Percentiles rank a stretch among this genome's conserved stretches.
These are phyloP conservation scores for Trematomus bernacchii DNA, from an alignment of 2,797 vertebrate species.

Conservation along the genomic window DNA sequence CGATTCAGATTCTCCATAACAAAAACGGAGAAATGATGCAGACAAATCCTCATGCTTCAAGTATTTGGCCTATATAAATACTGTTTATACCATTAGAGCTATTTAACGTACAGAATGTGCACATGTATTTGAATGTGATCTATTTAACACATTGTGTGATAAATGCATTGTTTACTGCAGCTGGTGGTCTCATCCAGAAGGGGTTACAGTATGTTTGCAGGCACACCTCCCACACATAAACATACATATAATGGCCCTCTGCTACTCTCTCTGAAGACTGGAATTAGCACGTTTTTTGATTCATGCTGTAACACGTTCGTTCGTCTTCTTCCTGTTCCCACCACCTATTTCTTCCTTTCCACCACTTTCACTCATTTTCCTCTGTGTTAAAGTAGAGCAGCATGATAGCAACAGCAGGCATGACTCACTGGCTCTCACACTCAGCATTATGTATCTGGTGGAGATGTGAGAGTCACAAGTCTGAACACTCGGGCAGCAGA, in stretches of 20 bases:
- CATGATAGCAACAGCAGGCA: slow-evolving; percentile 64
- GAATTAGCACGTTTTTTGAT: slow-evolving; percentile 38
- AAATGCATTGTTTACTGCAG: slow-evolving; percentile 22
- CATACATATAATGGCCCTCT: slow-evolving; percentile 59
- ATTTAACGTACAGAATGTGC: background rate
- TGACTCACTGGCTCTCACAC: slow-evolving; percentile 76
- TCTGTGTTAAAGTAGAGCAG: slow-evolving; percentile 31
- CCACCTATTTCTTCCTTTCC: background rate
- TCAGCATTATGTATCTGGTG: slow-evolving; percentile 55
- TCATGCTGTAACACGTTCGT: slow-evolving; percentile 51
- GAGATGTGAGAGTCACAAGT: slow-evolving; percentile 68
- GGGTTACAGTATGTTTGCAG: slow-evolving; percentile 58
- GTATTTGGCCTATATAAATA: no score
- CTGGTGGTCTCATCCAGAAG: slow-evolving; percentile 28
- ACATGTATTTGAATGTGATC: background rate
- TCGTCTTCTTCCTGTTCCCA: slow-evolving; percentile 18
- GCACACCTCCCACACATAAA: slow-evolving; percentile 60
- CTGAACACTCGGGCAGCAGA: slow-evolving; percentile 43
- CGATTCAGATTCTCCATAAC: background rate
- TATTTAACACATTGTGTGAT: slow-evolving; percentile 14
- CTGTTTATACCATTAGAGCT: background rate
- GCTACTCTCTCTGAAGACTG: slow-evolving; percentile 30
- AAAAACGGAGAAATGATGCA: background rate
- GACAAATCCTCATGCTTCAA: background rate
- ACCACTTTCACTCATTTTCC: slow-evolving; percentile 1